Evolutionary conservation across 2,113 vertebrate genomes (phyloP).

Genomic region (Cyprinodon tularosa): DNA sequence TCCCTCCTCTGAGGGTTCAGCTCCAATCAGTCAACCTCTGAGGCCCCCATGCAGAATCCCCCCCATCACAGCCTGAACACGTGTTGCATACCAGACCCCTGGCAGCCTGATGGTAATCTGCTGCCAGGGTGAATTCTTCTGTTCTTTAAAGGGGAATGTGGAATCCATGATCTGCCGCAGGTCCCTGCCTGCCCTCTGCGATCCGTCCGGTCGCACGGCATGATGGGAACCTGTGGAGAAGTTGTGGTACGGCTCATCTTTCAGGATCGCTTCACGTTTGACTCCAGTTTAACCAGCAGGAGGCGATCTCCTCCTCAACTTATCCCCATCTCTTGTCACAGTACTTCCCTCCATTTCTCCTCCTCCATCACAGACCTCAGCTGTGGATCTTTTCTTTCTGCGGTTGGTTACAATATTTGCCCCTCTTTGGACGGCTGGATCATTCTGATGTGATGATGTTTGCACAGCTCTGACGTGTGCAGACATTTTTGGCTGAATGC

Average conservation of each 20-base stretch:
- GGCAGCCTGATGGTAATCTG: constrained; percentile 66
- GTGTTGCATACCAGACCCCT: constrained; percentile 60
- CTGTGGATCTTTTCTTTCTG: neutral
- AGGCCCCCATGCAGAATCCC: neutral
- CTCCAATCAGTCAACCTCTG: neutral
- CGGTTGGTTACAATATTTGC: neutral
- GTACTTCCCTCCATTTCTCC: neutral
- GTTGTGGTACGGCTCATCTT: no score
- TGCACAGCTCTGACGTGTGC: neutral
- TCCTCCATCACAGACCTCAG: neutral
- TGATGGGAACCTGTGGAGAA: no score
- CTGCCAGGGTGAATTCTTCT: constrained; percentile 46
- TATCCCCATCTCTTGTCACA: neutral
- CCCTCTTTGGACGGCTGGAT: neutral
- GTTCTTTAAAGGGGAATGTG: constrained; percentile 61
- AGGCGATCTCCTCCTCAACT: constrained; percentile 5
- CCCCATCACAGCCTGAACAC: neutral
- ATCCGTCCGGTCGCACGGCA: neutral
- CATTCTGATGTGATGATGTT: neutral
- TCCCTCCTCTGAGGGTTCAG: neutral
- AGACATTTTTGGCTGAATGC: neutral
- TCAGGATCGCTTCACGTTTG: neutral
- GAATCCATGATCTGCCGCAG: constrained; percentile 53
- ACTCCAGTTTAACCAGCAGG: constrained; percentile 10
- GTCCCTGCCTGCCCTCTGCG: constrained; percentile 39